Base-by-base conservation (phyloP, 2,888 invertebrate species). In the Melitaea athalia region DNA sequence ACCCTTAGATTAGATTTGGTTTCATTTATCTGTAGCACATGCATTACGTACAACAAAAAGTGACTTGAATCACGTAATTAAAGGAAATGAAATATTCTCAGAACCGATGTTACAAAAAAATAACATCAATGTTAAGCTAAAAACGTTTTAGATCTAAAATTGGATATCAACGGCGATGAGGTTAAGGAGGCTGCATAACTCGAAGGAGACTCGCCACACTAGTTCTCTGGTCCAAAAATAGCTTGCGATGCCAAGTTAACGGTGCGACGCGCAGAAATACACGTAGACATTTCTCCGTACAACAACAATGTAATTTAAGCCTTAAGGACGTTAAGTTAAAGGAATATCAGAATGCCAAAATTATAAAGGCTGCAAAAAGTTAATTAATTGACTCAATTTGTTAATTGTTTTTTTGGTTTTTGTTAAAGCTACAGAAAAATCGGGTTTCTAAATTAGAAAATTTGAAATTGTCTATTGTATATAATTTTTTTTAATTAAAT, bases 211-310 rank as follows among this genome's bases (percentile, higher is more conserved):
- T 74, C 66, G 85, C 78, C 82, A 74, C 76, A 78, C 86, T 79
- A 83, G 87, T 88, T 86, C 77, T 77, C 74, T 76, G 82, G 76
- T 85, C 86, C 85, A 84, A 88, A 90, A 89, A 90, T 90, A 90
- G 83, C 81, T 77, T 69, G 75, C 74, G 70, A 77, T 79, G 78
- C 73, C 74, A 73, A 73, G 75, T 76, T 88, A 89, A 88, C 88
- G 88, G 89, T 85, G 81, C 80, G 82, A 78, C 80, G 83, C 79
- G 81, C 82, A 78, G 74, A 74, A 74, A 75, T 72, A 78, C 85
- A 84, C 81, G 85, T 82, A 83, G 78, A 74, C 87, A 87, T 90
- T 89, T 90, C 90, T 86, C 89, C 87, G 88, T 85, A 85, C 83
- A 55, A 83, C 81, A 72, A 74, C 81, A 84, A 76, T 72, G 82